phyloP scores from a whole-genome alignment of 2,113 vertebrate species.

The Cyprinodon brontotheroides region DNA sequence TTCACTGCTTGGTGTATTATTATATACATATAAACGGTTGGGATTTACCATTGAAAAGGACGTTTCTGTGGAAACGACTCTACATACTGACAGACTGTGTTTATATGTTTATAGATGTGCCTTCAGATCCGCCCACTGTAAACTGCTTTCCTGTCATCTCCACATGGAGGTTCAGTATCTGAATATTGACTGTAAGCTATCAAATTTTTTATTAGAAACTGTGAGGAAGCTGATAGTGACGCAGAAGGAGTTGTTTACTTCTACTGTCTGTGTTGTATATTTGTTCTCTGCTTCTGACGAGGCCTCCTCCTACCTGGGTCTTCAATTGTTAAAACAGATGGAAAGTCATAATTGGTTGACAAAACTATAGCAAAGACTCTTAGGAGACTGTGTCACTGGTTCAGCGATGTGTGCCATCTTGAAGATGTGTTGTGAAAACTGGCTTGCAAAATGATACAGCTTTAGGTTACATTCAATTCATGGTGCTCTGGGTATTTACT shows the following conservation, averaged over 20 bases:
- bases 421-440: constrained; percentile 26
- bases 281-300: constrained; percentile 38
- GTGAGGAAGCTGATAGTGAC: not conserved
- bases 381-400: constrained; percentile 63
- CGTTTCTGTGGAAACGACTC: constrained; percentile 17
- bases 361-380: constrained; percentile 18
- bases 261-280: constrained; percentile 18
- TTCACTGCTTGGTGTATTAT: constrained; percentile 25
- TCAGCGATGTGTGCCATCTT: constrained; percentile 46
- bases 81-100: constrained; percentile 13
- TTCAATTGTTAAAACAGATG: constrained; percentile 20
- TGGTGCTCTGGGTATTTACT: constrained; percentile 20
- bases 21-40: constrained; percentile 5
- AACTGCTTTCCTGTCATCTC: constrained; percentile 30
- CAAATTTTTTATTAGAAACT: constrained; percentile 23
- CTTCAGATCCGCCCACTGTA: constrained; percentile 42
- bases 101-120: constrained; percentile 27
- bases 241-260: constrained; percentile 2
- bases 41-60: constrained; percentile 8
- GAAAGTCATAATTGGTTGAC: constrained; percentile 16
- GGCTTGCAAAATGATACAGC: constrained; percentile 16
- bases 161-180: constrained; percentile 34
- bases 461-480: constrained; percentile 37
- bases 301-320: constrained; percentile 15
- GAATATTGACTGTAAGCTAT: constrained; percentile 37